Evolutionary conservation across 1,140 invertebrate genomes (phyloP).

Genomic region (Gryon sp.): DNA sequence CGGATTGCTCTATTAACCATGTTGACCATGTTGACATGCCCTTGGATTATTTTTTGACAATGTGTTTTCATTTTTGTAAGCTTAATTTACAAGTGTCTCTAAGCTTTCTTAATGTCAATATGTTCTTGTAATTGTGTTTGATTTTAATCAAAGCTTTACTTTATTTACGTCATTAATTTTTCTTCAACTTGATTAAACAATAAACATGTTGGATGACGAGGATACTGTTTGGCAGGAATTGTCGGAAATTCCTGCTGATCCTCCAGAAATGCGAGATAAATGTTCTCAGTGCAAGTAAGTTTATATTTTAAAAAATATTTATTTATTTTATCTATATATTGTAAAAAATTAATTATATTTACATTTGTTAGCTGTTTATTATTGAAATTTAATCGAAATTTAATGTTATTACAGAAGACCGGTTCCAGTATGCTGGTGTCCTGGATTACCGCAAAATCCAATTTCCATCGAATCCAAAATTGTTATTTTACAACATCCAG

Average conservation of each 20-base stretch:
- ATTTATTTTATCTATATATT: neutral
- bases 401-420: too few species aligned
- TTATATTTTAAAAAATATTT: slow-evolving; percentile 4
- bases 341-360: neutral
- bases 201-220: slow-evolving; percentile 75
- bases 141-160: too few species aligned
- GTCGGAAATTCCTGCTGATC: slow-evolving; percentile 85
- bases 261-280: slow-evolving; percentile 84
- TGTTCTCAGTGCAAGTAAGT: slow-evolving; percentile 86
- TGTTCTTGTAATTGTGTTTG: too few species aligned
- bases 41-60: too few species aligned
- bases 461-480: slow-evolving; percentile 85
- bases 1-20: too few species aligned
- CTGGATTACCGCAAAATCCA: slow-evolving; percentile 85
- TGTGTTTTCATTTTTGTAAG: too few species aligned
- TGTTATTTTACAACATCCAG: slow-evolving; percentile 94
- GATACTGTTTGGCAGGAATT: slow-evolving; percentile 84
- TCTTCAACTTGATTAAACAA: neutral
- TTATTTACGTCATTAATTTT: too few species aligned
- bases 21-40: too few species aligned
- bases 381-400: too few species aligned
- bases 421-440: slow-evolving; percentile 93
- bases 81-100: too few species aligned
- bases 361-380: neutral
- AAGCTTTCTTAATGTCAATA: too few species aligned